These are phyloP conservation scores for Oikopleura dioica DNA, from an alignment of 23 tunicate genomes.

Conservation along the genomic window DNA sequence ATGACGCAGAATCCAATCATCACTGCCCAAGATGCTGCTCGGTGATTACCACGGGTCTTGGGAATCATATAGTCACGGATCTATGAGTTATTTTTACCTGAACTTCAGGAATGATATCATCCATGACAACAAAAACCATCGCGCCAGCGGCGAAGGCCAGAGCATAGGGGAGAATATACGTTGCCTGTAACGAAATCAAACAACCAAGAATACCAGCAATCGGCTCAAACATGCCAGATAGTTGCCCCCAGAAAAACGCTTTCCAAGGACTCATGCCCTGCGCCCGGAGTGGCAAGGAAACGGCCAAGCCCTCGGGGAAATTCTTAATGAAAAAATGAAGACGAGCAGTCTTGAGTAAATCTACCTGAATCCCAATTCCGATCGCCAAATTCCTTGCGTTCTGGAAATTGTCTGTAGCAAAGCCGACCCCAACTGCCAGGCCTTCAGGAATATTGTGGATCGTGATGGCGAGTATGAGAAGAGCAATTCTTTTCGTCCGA, in stretches of 20 bases:
- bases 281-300: slow-evolving; percentile 66
- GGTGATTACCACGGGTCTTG: slow-evolving; percentile 43
- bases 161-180: slow-evolving; percentile 60
- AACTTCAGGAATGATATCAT: slow-evolving; percentile 88
- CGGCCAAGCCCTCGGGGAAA: slow-evolving; percentile 95
- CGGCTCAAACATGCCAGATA: slow-evolving; percentile 97
- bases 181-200: slow-evolving; percentile 32
- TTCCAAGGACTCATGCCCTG: slow-evolving; percentile 55
- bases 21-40: slow-evolving; percentile 45
- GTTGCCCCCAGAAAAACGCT: slow-evolving; percentile 78
- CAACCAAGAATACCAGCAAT: slow-evolving; percentile 80
- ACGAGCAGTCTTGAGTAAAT: neutral
- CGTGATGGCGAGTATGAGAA: slow-evolving; percentile 59
- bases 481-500: slow-evolving; percentile 30
- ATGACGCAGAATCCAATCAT: slow-evolving; percentile 82
- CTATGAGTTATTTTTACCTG: slow-evolving; percentile 16
- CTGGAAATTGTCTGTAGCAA: slow-evolving; percentile 24
- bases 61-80: neutral
- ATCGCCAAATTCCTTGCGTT: slow-evolving; percentile 29
- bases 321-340: slow-evolving; percentile 15
- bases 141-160: slow-evolving; percentile 86
- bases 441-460: slow-evolving; percentile 88
- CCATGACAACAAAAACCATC: slow-evolving; percentile 63
- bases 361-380: slow-evolving; percentile 55
- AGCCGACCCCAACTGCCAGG: slow-evolving; percentile 81